These are phyloP conservation scores for Palythoa grandiflora DNA, from an alignment of 92 coral and sea anemone genomes.

Conservation along the genomic window DNA sequence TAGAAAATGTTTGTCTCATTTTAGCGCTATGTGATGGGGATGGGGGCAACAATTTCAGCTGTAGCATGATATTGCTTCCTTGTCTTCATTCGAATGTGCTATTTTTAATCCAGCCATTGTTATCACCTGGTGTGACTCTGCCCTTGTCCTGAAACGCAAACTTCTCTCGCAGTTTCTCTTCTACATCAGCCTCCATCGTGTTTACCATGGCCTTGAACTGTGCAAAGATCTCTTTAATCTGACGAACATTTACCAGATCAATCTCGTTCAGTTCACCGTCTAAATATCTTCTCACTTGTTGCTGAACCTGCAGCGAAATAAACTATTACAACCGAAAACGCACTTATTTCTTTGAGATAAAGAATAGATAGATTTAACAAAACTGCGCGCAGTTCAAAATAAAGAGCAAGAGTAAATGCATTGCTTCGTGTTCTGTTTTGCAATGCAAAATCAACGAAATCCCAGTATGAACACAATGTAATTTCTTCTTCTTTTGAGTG, in stretches of 20 bases:
- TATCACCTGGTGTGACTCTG: constrained; percentile 63
- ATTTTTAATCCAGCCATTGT: background rate
- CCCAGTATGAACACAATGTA: too few species aligned
- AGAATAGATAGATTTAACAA: too few species aligned
- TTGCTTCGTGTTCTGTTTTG: too few species aligned
- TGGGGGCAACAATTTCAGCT: too few species aligned
- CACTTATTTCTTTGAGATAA: background rate
- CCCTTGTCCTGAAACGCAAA: constrained; percentile 79
- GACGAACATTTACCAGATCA: constrained; percentile 94
- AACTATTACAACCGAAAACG: background rate
- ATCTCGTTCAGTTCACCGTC: constrained; percentile 90
- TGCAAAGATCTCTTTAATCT: constrained; percentile 93
- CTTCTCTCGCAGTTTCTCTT: constrained; percentile 84
- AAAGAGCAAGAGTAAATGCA: too few species aligned
- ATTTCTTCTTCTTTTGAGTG: too few species aligned
- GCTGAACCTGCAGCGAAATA: constrained; percentile 57
- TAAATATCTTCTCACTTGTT: constrained; percentile 82
- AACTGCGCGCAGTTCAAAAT: too few species aligned
- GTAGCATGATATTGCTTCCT: too few species aligned
- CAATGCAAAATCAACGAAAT: too few species aligned
- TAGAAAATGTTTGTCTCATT: too few species aligned
- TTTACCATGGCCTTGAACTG: constrained; percentile 84
- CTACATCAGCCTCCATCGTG: constrained; percentile 80
- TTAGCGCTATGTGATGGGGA: too few species aligned
- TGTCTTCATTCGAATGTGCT: too few species aligned